Percentiles rank a stretch among this genome's conserved stretches.
Evolutionary conservation across 2,888 invertebrate species (phyloP).

Genomic region (Cryptus viduatorius): DNA sequence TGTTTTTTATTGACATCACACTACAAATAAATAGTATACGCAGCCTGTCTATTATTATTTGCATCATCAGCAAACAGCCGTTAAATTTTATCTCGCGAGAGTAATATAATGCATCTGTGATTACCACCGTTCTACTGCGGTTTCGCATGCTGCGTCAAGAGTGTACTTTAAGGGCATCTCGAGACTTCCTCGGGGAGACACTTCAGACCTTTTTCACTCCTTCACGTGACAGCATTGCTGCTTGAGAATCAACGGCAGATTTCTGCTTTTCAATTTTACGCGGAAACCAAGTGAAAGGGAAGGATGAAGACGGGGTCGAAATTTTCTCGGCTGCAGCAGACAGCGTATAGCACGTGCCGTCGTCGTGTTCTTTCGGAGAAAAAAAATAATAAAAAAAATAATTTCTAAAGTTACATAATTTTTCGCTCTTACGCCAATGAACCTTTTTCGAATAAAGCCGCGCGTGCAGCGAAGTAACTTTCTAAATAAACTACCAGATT

Average conservation of each 20-base stretch:
- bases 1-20: neutral
- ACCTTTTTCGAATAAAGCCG: neutral
- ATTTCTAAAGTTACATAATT: neutral
- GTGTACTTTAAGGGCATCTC: neutral
- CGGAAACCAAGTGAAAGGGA: neutral
- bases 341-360: conserved; percentile 20
- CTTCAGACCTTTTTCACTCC: neutral
- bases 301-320: neutral
- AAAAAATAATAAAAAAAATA: neutral
- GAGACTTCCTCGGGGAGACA: neutral
- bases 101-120: neutral
- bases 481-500: neutral
- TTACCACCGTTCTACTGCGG: neutral
- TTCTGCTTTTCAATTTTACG: neutral
- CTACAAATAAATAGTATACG: neutral
- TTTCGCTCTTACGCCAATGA: neutral
- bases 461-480: neutral
- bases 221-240: neutral
- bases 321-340: neutral
- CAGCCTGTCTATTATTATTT: conserved; percentile 1
- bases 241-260: neutral
- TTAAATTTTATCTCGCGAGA: neutral
- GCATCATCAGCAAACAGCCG: neutral
- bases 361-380: neutral
- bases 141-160: conserved; percentile 2